phyloP scores from a whole-genome alignment of 2,888 invertebrate species.

The Neoitamus cyanurus region DNA sequence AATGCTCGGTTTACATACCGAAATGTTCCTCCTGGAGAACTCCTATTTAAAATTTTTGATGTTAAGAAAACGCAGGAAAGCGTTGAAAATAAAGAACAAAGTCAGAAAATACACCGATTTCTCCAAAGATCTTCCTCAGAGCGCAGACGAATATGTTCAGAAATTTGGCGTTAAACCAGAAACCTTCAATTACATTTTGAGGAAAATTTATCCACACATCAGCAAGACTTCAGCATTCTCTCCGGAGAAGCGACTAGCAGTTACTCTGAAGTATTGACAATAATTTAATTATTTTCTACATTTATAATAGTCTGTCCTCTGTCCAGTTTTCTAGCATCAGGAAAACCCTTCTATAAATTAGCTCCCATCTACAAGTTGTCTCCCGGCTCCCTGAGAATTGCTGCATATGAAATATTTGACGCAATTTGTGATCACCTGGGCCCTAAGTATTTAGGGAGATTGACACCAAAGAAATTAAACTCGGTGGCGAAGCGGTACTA shows the following conservation, averaged over 20 bases:
- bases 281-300: neutral
- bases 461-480: neutral
- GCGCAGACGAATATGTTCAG: neutral
- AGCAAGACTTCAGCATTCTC: neutral
- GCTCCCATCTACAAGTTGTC: neutral
- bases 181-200: conserved; percentile 2
- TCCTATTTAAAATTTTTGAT: neutral
- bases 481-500: neutral
- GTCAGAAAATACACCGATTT: neutral
- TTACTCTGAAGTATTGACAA: neutral
- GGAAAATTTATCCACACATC: neutral
- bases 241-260: neutral
- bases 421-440: neutral
- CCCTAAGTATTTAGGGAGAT: neutral
- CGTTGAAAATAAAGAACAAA: neutral
- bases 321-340: neutral
- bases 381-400: neutral
- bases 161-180: neutral
- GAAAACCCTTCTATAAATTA: neutral
- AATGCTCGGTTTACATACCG: no score
- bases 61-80: neutral
- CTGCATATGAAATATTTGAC: neutral
- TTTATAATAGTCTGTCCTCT: neutral
- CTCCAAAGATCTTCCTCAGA: neutral
- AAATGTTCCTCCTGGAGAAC: neutral